phyloP scores from a whole-genome alignment of 2,888 invertebrate species.

The Carpatolechia fugitivella region DNA sequence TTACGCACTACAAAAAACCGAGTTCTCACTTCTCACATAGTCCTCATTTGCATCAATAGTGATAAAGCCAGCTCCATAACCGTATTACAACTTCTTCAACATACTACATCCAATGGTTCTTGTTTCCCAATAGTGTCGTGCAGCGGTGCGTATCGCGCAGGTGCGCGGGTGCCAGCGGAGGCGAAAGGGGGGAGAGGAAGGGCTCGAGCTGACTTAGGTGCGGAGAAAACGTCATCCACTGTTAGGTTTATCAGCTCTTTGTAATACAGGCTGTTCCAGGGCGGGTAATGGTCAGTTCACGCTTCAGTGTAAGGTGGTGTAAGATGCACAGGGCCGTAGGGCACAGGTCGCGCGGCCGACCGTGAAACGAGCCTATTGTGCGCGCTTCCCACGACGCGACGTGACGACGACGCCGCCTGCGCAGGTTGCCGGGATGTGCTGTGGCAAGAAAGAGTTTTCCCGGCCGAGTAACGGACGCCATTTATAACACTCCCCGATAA shows the following conservation, averaged over 20 bases:
- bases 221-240: background rate
- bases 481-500: background rate
- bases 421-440: background rate
- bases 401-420: background rate
- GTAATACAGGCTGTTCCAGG: background rate
- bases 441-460: background rate
- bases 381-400: conserved; percentile 27
- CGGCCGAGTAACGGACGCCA: conserved; percentile 1
- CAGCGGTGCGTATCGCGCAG: conserved; percentile 32
- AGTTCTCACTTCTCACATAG: background rate
- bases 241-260: background rate
- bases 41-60: conserved; percentile 3
- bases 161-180: conserved; percentile 33
- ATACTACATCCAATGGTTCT: background rate
- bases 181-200: conserved; percentile 34
- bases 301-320: too few relatives aligned
- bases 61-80: background rate
- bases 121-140: conserved; percentile 7
- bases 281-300: background rate
- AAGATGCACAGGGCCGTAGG: conserved; percentile 5
- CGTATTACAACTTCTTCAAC: conserved; percentile 1
- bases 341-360: conserved; percentile 29
- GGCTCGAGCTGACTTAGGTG: conserved; percentile 19
- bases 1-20: background rate
- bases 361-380: conserved; percentile 32